Conservation (phyloP, 2,113 vertebrate species). For the Rhizomys pruinosus region DNA sequence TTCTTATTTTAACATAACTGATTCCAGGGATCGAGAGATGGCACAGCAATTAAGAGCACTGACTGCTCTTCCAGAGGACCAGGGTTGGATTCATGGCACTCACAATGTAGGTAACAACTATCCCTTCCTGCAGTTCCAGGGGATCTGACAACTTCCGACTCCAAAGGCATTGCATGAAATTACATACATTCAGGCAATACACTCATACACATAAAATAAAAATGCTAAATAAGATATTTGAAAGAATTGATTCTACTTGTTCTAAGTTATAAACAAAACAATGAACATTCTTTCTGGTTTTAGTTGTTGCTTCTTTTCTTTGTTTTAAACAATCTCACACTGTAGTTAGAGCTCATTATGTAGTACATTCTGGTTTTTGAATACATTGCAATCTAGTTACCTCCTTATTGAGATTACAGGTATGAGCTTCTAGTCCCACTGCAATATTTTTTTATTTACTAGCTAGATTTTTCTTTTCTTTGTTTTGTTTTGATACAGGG, state of each 20-base stretch:
- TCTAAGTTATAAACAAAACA: neutral
- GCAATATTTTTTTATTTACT: neutral
- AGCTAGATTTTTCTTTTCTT: neutral
- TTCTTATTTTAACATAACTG: neutral
- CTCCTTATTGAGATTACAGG: neutral
- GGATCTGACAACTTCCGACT: too few species aligned
- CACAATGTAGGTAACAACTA: too few species aligned
- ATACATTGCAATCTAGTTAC: neutral
- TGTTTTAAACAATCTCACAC: neutral
- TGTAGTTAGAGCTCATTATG: neutral
- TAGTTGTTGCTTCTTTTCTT: neutral
- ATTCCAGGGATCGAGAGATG: too few species aligned
- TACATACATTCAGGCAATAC: too few species aligned
- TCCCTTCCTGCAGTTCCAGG: too few species aligned
- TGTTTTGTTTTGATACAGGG: too few species aligned
- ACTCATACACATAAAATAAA: too few species aligned
- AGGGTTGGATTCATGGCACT: too few species aligned
- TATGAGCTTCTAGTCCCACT: neutral
- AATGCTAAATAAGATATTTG: too few species aligned
- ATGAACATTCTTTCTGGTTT: neutral
- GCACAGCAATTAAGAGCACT: too few species aligned
- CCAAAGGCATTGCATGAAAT: too few species aligned
- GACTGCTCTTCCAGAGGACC: too few species aligned
- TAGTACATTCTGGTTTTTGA: neutral
- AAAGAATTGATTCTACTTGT: neutral